Conservation (phyloP, 2,888 invertebrate genomes). For the Kryphioiulus occultus region DNA sequence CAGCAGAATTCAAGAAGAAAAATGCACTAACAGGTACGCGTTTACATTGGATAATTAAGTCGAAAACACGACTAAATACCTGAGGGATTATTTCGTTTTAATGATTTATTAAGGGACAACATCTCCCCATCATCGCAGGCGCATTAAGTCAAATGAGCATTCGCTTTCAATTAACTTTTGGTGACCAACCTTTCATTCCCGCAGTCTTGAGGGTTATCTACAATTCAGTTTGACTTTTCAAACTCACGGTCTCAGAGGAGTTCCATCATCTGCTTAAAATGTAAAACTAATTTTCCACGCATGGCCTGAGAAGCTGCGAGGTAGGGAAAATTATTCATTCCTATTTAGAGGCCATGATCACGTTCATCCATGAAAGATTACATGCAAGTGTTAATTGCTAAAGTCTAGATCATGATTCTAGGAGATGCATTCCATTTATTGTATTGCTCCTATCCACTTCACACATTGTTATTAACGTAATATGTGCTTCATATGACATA, state of each 20-base stretch:
- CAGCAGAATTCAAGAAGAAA: neutral
- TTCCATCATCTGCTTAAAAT: neutral
- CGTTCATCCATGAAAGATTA: too few relatives aligned
- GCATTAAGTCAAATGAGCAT: neutral
- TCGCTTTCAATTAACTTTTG: neutral
- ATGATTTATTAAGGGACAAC: constrained; percentile 27
- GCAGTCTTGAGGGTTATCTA: neutral
- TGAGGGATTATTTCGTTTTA: constrained; percentile 20
- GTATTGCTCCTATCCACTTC: too few relatives aligned
- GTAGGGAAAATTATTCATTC: neutral
- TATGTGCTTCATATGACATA: too few relatives aligned
- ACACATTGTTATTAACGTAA: too few relatives aligned
- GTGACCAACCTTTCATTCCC: neutral
- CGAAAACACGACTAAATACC: neutral
- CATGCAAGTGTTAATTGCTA: too few relatives aligned
- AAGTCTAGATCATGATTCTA: too few relatives aligned
- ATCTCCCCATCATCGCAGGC: neutral
- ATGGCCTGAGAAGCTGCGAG: neutral
- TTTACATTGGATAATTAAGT: neutral
- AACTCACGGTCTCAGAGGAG: neutral
- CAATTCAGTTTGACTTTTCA: neutral
- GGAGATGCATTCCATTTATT: too few relatives aligned
- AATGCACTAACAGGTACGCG: neutral
- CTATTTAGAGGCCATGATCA: too few relatives aligned
- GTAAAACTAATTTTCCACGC: neutral